A percentile compares a stretch with the other conserved stretches of the same genome.
Conservation (phyloP, 2,797 vertebrate genomes). For the Peromyscus attwateri region DNA sequence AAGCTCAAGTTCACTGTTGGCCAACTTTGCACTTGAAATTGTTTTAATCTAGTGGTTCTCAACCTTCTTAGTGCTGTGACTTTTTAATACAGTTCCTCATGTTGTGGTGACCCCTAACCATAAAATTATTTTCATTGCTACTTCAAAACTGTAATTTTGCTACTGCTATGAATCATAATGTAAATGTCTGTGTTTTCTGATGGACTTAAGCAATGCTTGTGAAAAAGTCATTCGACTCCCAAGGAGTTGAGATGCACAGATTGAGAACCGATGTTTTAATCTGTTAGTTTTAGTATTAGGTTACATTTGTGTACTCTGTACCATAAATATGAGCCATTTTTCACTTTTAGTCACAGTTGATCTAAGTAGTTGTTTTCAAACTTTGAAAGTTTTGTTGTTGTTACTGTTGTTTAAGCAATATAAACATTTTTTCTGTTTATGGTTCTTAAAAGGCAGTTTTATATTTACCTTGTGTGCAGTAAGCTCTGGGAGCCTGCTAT, state of each 20-base stretch:
- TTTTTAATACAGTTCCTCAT: not conserved
- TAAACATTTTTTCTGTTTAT: not conserved
- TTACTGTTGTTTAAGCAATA: not conserved
- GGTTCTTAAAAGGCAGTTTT: conserved; percentile 11
- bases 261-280: not conserved
- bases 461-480: not conserved
- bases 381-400: conserved; percentile 16
- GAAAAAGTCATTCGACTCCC: not conserved
- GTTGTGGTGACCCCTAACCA: not conserved
- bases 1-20: not conserved
- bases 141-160: not conserved
- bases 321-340: not conserved
- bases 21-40: conserved; percentile 34
- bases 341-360: conserved; percentile 31
- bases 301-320: conserved; percentile 15
- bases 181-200: not conserved
- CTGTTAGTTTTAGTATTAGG: not conserved
- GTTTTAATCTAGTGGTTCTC: conserved; percentile 4
- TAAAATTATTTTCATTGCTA: not conserved
- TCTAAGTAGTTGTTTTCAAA: conserved; percentile 22
- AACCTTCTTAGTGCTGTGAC: not conserved
- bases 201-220: not conserved
- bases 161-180: not conserved
- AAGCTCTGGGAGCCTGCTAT: conserved; percentile 12
- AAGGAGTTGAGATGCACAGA: not conserved